phyloP scores from a whole-genome alignment of 2,797 vertebrate genomes.

The Xenops minutus region DNA sequence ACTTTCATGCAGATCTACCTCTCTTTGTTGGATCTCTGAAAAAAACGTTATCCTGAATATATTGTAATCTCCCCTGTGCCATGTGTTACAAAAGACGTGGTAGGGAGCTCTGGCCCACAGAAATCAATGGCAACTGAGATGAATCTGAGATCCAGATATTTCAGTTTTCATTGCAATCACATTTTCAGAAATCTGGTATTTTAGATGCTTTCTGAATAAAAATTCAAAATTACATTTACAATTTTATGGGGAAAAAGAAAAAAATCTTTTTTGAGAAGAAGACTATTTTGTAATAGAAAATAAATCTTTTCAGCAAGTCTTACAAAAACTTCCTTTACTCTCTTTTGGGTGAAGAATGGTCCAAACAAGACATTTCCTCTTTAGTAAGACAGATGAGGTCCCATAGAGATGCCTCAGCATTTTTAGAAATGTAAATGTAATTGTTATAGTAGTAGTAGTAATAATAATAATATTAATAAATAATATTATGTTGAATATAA shows the following conservation, averaged over 20 bases:
- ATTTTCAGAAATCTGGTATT: background rate
- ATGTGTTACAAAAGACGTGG: background rate
- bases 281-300: background rate
- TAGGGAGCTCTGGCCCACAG: background rate
- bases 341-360: background rate
- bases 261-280: background rate
- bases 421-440: background rate
- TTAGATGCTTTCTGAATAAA: background rate
- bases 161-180: background rate
- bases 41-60: background rate
- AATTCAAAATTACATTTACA: background rate
- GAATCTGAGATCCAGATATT: background rate
- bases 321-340: background rate
- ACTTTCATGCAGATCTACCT: background rate
- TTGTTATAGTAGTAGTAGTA: background rate
- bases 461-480: background rate
- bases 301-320: background rate
- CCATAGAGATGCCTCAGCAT: background rate
- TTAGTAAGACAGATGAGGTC: background rate
- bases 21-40: background rate
- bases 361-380: background rate
- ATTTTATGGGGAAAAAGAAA: background rate
- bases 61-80: background rate
- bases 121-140: background rate
- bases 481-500: background rate